These are phyloP conservation scores for Ctenomys sociabilis DNA, from an alignment of 2,113 vertebrate genomes.

Conservation along the genomic window DNA sequence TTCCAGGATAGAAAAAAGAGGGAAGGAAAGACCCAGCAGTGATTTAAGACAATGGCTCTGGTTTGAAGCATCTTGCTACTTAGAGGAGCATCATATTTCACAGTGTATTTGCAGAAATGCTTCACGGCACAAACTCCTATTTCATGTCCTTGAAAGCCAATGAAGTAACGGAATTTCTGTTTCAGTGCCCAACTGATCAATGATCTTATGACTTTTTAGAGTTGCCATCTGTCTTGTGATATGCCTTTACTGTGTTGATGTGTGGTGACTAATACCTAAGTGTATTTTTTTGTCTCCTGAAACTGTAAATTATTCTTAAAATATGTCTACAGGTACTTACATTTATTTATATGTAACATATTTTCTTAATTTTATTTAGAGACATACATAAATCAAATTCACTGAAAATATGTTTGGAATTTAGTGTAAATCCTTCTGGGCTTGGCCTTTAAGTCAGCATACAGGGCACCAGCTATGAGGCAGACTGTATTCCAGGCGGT, in stretches of 20 bases:
- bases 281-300: background rate
- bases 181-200: slow-evolving; percentile 73
- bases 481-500: background rate
- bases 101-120: slow-evolving; percentile 70
- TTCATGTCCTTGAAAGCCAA: slow-evolving; percentile 68
- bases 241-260: slow-evolving; percentile 48
- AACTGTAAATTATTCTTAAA: slow-evolving; percentile 61
- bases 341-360: slow-evolving; percentile 46
- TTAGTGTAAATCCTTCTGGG: background rate
- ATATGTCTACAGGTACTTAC: slow-evolving; percentile 57
- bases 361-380: slow-evolving; percentile 39
- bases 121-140: slow-evolving; percentile 65
- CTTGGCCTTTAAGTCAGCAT: background rate
- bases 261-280: slow-evolving; percentile 33
- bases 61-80: slow-evolving; percentile 59
- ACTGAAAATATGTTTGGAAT: slow-evolving; percentile 50
- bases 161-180: slow-evolving; percentile 61
- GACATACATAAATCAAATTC: slow-evolving; percentile 24
- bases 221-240: slow-evolving; percentile 64
- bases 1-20: background rate
- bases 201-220: slow-evolving; percentile 63
- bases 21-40: slow-evolving; percentile 18
- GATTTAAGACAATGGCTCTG: slow-evolving; percentile 70
- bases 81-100: slow-evolving; percentile 69
- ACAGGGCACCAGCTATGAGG: background rate